Evolutionary conservation across 1,140 invertebrate species (phyloP), one percentile per base, ranked within the genome.

Genomic region (Drosophila sproati): DNA sequence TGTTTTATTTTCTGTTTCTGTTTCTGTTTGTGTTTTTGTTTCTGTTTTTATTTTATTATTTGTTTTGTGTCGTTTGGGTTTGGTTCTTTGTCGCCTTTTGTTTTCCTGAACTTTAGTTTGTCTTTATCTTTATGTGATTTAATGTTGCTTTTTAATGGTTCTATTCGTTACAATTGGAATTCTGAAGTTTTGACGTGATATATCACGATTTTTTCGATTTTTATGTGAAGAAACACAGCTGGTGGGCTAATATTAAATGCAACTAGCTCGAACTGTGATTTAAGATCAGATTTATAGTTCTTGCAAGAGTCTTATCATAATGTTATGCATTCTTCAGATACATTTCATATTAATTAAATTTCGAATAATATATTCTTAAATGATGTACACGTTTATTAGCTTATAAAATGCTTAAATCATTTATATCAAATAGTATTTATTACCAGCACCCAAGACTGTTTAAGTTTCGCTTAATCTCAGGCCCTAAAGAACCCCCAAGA

Each of bases 121-220:
- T 50, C 48, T 57, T 8, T 48, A 63, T 71, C 35, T 57, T 57
- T 8, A 12, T 31, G 28, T 45, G 5, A 45, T 31, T 45, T 32
- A 32, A 57, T 57, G 37, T n/a, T 41, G 37, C 5, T 41, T 45
- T 7, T 39, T 56, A 39, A 60, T 55, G 35, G 39, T 50, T 50
- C 41, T n/a, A 12, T 57, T 69, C 51, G 75, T 82, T 82, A 78
- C 52, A 52, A 69, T 57, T 61, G 28, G 29, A 6, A 52, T 72
- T 57, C 57, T 29, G 29, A 6, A 47, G 59, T 63, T 82, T 64
- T 82, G 82, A 82, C 75, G 82, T 52, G 60, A 73, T 72, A 67
- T 52, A 78, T 86, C 75, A 86, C 62, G 39, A 64, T 54, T 39
- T 77, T 52, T 56, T 63, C 63, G 20, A 1, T 20, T 20, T 20